Conservation (phyloP, 1,140 invertebrate genomes). For the Ganaspis sp. region DNA sequence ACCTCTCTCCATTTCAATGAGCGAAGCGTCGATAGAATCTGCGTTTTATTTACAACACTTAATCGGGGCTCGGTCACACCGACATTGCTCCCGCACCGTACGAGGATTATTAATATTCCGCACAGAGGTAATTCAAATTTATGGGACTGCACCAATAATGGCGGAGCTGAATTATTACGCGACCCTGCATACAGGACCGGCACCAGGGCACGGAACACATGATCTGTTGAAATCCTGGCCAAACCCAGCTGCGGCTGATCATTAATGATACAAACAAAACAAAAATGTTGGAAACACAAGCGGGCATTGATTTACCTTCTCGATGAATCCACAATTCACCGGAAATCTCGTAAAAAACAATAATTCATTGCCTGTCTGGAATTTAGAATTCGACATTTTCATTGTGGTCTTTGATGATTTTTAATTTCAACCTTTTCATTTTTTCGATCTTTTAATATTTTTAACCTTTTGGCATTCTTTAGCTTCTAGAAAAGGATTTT, state of each 20-base stretch:
- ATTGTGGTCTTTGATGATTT: no score
- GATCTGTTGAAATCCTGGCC: conserved; percentile 23
- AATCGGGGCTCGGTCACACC: conserved; percentile 49
- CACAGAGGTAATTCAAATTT: conserved; percentile 55
- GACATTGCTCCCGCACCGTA: conserved; percentile 43
- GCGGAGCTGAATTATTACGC: conserved; percentile 52
- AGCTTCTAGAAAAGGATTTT: no score
- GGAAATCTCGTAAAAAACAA: conserved; percentile 47
- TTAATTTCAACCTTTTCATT: no score
- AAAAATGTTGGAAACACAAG: background rate
- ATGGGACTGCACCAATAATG: conserved; percentile 57
- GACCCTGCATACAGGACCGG: conserved; percentile 46
- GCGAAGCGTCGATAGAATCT: conserved; percentile 47
- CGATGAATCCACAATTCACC: conserved; percentile 4
- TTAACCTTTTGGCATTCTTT: no score
- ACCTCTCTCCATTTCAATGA: conserved; percentile 33
- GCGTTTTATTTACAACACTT: conserved; percentile 53
- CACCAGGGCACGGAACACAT: conserved; percentile 36
- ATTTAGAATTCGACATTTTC: background rate
- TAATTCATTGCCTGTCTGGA: background rate
- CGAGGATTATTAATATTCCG: conserved; percentile 56
- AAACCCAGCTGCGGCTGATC: background rate
- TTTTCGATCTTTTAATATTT: no score
- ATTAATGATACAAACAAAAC: conserved; percentile 28
- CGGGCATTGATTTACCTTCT: background rate